Evolutionary conservation across 2,113 vertebrate genomes (phyloP).

Genomic region (Microtus oregoni): DNA sequence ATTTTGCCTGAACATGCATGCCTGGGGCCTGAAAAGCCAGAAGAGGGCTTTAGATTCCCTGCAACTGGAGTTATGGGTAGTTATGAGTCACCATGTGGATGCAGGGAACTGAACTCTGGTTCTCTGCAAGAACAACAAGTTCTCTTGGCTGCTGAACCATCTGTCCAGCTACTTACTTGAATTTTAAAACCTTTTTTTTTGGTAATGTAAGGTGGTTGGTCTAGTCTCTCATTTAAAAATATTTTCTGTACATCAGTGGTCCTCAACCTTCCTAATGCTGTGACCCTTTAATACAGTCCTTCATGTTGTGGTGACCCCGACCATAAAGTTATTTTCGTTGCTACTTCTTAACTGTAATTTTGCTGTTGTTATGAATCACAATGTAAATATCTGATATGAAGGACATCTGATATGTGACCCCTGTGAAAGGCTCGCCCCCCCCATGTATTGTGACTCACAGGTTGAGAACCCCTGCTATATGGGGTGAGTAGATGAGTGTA

Average conservation of each 20-base stretch:
- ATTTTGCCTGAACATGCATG: background rate
- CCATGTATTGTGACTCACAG: background rate
- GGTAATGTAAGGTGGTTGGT: conserved; percentile 2
- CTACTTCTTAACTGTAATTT: background rate
- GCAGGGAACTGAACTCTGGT: background rate
- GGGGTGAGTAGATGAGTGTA: background rate
- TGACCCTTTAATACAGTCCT: background rate
- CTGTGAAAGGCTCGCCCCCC: background rate
- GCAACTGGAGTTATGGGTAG: background rate
- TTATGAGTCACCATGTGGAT: background rate
- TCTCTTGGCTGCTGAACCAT: background rate
- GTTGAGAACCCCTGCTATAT: background rate
- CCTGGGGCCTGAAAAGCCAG: background rate
- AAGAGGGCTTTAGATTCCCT: background rate
- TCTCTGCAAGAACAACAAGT: background rate
- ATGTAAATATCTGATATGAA: background rate
- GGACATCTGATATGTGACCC: background rate
- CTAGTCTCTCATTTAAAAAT: conserved; percentile 23
- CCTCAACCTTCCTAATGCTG: background rate
- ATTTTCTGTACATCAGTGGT: background rate
- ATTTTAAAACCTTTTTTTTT: conserved; percentile 20
- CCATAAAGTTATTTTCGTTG: background rate
- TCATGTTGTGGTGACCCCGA: background rate
- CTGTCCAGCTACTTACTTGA: background rate
- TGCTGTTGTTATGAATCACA: background rate